Conservation (phyloP, 2,797 vertebrate species). For the Lepus oiostolus region DNA sequence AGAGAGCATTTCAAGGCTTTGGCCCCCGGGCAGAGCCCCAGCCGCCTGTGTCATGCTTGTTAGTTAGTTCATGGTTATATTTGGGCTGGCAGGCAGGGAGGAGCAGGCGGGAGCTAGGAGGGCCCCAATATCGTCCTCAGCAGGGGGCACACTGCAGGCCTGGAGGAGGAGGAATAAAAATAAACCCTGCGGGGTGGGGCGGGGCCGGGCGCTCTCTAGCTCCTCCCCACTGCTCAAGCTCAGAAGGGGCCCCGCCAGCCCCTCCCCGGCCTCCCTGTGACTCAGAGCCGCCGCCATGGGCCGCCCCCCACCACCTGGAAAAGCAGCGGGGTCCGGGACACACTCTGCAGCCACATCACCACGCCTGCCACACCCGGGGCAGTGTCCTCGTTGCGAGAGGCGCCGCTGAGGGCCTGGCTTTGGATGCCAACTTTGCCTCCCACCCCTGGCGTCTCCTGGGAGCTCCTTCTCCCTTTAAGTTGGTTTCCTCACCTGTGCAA, state of each 20-base stretch:
- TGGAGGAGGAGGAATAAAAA: constrained; percentile 70
- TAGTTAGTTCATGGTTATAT: constrained; percentile 66
- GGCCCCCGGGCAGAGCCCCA: not conserved
- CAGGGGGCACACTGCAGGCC: constrained; percentile 11
- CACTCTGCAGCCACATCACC: rapidly evolving
- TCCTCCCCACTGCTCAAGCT: not conserved
- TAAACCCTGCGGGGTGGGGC: constrained; percentile 36
- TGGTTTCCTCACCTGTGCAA: not conserved
- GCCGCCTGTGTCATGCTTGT: constrained; percentile 48
- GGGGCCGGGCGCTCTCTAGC: constrained; percentile 64
- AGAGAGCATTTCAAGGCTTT: not conserved
- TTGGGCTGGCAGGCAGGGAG: constrained; percentile 44
- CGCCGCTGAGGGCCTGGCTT: not conserved
- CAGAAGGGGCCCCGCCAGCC: constrained; percentile 48
- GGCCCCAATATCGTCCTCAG: not conserved
- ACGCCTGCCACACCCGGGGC: not conserved
- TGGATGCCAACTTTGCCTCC: not conserved
- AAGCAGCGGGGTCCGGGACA: not conserved
- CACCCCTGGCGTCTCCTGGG: not conserved
- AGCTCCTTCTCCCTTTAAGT: not conserved
- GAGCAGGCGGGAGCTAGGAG: not conserved
- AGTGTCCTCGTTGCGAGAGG: too few species aligned
- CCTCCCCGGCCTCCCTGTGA: constrained; percentile 3
- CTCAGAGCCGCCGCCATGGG: constrained; percentile 63
- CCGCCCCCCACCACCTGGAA: not conserved